phyloP scores from a whole-genome alignment of 2,797 vertebrate genomes.

The Glossophaga mutica region DNA sequence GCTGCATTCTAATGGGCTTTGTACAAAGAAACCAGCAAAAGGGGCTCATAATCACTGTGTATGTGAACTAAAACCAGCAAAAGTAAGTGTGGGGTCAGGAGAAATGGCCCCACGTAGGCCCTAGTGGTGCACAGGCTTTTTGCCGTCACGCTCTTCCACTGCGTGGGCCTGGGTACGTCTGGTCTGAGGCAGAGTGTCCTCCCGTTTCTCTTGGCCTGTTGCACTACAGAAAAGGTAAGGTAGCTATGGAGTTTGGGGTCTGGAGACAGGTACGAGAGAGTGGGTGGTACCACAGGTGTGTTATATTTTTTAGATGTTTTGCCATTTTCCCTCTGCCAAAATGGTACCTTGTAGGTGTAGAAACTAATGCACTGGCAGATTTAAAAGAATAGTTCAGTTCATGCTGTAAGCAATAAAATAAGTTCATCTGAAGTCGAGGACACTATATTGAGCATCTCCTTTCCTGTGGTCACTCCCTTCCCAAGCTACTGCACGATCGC shows the following conservation, averaged over 20 bases:
- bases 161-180: background rate
- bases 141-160: background rate
- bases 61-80: background rate
- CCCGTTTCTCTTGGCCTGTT: background rate
- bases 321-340: slow-evolving; percentile 1
- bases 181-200: background rate
- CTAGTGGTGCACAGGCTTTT: background rate
- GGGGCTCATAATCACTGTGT: background rate
- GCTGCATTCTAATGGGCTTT: background rate
- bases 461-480: slow-evolving; percentile 29
- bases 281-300: background rate
- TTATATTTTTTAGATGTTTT: background rate
- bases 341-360: background rate
- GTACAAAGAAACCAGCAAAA: background rate
- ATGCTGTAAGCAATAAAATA: background rate
- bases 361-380: background rate
- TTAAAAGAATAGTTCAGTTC: background rate
- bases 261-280: background rate
- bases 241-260: background rate
- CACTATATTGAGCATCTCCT: background rate
- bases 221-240: background rate
- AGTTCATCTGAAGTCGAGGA: background rate
- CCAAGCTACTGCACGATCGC: background rate
- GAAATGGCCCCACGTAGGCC: rapidly evolving
- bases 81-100: background rate